Conservation (phyloP, 2,113 vertebrate species). For the Piaya cayana region DNA sequence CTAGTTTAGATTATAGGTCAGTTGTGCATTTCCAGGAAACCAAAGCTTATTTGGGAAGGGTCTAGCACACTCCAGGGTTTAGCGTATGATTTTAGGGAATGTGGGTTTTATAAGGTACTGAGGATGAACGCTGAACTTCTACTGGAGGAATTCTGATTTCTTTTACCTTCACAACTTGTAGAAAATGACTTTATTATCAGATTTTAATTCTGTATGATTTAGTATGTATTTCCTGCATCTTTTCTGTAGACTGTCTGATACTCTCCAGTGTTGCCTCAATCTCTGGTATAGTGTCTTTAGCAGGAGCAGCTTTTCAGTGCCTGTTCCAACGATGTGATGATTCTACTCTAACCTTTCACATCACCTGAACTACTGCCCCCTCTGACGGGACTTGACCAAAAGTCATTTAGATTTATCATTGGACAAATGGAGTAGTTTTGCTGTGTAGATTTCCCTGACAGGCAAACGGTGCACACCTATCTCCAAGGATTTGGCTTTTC, state of each 20-base stretch:
- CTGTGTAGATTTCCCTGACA: not conserved
- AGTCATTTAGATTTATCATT: not conserved
- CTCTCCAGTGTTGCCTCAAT: not conserved
- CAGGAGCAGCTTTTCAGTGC: not conserved
- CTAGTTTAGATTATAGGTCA: not conserved
- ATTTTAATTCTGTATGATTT: not conserved
- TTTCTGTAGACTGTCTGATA: not conserved
- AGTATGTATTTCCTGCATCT: not conserved
- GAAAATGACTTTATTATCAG: not conserved
- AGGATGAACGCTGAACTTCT: not conserved
- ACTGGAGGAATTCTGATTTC: not conserved
- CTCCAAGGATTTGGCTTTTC: slow-evolving; percentile 15
- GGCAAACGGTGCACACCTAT: slow-evolving; percentile 20
- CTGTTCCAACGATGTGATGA: not conserved
- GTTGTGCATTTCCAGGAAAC: not conserved
- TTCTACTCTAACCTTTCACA: not conserved
- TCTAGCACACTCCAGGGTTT: not conserved
- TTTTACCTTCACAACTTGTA: not conserved
- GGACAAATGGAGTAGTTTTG: not conserved
- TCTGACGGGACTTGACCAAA: not conserved
- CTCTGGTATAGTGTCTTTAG: not conserved
- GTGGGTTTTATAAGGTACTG: not conserved
- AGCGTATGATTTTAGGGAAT: not conserved
- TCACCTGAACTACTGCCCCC: not conserved
- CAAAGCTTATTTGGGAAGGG: not conserved